phyloP scores from a whole-genome alignment of 2,888 invertebrate species.

The Nemoura dubitans region DNA sequence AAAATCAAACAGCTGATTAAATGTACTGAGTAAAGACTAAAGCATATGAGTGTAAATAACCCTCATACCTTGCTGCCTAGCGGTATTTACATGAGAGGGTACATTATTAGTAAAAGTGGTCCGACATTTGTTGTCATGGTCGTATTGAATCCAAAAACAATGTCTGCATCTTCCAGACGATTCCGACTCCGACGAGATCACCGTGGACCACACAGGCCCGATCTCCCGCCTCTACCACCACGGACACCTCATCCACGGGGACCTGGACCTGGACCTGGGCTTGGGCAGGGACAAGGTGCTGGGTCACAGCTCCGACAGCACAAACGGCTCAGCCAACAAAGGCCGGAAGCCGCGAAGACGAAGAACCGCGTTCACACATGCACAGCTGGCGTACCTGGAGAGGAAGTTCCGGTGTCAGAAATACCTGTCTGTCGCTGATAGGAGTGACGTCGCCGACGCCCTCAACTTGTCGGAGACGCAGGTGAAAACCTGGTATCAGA shows the following conservation, averaged over 20 bases:
- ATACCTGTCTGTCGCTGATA: constrained; percentile 91
- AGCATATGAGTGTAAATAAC: no score
- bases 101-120: no score
- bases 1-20: no score
- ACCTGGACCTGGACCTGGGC: background rate
- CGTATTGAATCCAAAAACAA: background rate
- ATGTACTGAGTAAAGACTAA: no score
- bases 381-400: constrained; percentile 90
- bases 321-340: constrained; percentile 57
- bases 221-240: constrained; percentile 48
- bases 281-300: background rate
- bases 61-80: no score
- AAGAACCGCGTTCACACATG: constrained; percentile 92
- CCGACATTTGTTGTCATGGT: background rate
- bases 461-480: constrained; percentile 91
- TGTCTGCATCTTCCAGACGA: constrained; percentile 9
- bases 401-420: constrained; percentile 93
- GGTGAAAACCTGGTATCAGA: constrained; percentile 96
- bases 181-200: constrained; percentile 32
- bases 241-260: constrained; percentile 54
- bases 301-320: constrained; percentile 59
- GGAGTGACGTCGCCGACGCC: constrained; percentile 91
- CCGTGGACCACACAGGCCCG: constrained; percentile 32
- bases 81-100: no score
- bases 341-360: constrained; percentile 80